Evolutionary conservation across 92 coral and sea anemone species (phyloP).

Genomic region (Plumapathes pennacea): DNA sequence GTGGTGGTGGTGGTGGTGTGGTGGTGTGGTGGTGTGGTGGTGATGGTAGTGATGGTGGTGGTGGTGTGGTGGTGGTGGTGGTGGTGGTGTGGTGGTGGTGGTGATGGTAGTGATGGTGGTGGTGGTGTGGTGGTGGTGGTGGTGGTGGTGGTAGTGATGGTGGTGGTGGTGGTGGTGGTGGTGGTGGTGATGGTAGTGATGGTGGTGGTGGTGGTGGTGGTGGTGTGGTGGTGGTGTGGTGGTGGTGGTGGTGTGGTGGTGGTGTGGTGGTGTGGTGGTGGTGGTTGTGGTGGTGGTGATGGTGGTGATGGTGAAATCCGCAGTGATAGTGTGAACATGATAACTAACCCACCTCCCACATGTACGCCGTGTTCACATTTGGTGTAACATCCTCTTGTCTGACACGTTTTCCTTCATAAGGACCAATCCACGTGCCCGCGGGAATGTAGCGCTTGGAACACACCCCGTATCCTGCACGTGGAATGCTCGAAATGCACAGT

Average conservation of each 20-base stretch:
- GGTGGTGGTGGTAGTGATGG: neutral
- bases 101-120: neutral
- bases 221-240: neutral
- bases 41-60: too few relatives aligned
- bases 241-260: too few relatives aligned
- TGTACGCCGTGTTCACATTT: constrained; percentile 54
- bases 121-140: neutral
- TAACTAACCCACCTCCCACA: constrained; percentile 85
- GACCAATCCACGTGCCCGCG: constrained; percentile 87
- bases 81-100: neutral
- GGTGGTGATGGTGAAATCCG: neutral
- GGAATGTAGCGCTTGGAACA: constrained; percentile 71
- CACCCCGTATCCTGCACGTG: constrained; percentile 79
- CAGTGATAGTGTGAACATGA: neutral
- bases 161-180: neutral
- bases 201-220: neutral
- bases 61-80: neutral
- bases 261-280: neutral
- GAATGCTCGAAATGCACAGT: constrained; percentile 79
- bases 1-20: neutral
- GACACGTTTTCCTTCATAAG: constrained; percentile 79
- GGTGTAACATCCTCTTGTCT: constrained; percentile 41
- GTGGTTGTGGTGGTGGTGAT: constrained; percentile 1
- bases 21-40: neutral
- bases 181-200: neutral